Conservation (phyloP, 2,113 vertebrate species). For the Psephotus haematonotus region DNA sequence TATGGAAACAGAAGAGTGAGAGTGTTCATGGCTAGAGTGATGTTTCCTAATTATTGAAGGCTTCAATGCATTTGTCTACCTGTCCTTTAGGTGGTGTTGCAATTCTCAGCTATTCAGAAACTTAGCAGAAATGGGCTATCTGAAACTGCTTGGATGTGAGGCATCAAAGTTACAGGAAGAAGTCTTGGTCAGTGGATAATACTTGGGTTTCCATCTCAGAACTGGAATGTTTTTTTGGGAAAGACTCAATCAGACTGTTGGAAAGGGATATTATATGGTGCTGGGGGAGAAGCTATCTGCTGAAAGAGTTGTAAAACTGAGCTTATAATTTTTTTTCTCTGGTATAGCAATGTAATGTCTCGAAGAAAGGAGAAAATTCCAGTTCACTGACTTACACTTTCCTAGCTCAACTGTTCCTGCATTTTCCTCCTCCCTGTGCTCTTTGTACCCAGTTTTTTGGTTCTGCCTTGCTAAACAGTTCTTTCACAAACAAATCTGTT, state of each 20-base stretch:
- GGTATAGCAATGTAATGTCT: background rate
- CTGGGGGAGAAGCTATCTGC: background rate
- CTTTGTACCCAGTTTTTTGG: background rate
- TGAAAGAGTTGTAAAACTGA: background rate
- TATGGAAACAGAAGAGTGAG: background rate
- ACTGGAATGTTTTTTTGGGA: background rate
- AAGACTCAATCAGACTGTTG: background rate
- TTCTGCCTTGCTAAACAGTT: background rate
- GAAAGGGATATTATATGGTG: background rate
- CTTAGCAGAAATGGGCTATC: background rate
- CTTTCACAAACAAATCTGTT: background rate
- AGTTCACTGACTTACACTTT: background rate
- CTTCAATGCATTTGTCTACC: background rate
- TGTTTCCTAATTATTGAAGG: background rate
- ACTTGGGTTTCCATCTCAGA: accelerated
- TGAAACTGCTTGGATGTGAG: background rate
- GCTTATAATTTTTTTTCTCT: background rate
- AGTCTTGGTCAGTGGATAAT: background rate
- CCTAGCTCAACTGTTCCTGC: background rate
- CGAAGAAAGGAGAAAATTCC: background rate
- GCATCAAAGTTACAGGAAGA: background rate
- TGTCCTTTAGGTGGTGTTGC: background rate
- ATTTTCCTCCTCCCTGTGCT: background rate
- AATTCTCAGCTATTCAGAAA: background rate
- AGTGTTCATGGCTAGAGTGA: background rate